phyloP scores from a whole-genome alignment of 2,113 vertebrate genomes.

The Emydura subglobosa region DNA sequence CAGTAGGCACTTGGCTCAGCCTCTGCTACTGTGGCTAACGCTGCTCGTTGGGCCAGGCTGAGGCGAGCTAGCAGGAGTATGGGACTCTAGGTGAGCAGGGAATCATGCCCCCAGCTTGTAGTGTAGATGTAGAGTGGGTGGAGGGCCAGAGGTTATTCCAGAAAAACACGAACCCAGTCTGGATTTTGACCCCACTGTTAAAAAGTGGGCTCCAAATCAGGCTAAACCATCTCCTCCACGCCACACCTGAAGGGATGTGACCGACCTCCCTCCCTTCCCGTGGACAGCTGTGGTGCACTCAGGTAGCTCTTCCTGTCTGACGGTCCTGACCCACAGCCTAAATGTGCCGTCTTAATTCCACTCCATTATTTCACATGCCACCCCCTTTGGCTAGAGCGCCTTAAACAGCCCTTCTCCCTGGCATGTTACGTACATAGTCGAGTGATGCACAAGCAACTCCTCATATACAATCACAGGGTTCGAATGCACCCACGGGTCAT shows the following conservation, averaged over 20 bases:
- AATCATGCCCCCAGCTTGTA: background rate
- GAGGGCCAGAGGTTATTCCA: background rate
- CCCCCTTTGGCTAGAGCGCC: background rate
- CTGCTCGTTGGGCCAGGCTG: background rate
- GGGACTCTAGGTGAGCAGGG: background rate
- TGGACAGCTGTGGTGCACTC: background rate
- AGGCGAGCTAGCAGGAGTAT: background rate
- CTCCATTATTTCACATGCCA: background rate
- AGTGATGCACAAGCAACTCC: background rate
- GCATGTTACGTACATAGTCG: background rate
- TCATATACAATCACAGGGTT: background rate
- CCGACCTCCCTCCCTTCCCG: background rate
- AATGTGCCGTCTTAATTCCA: background rate
- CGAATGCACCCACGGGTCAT: too few species aligned
- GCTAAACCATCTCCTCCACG: background rate
- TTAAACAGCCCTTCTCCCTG: background rate
- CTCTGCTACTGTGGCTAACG: rapidly evolving
- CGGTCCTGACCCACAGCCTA: background rate
- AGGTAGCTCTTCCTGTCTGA: background rate
- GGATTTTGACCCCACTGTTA: background rate
- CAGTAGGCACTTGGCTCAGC: background rate
- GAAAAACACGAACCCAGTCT: background rate
- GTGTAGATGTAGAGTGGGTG: background rate
- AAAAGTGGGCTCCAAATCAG: background rate
- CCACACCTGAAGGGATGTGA: background rate